Evolutionary conservation across 2,888 invertebrate genomes (phyloP), one percentile per base, ranked within the genome.

Genomic region (Lottia gigantea): DNA sequence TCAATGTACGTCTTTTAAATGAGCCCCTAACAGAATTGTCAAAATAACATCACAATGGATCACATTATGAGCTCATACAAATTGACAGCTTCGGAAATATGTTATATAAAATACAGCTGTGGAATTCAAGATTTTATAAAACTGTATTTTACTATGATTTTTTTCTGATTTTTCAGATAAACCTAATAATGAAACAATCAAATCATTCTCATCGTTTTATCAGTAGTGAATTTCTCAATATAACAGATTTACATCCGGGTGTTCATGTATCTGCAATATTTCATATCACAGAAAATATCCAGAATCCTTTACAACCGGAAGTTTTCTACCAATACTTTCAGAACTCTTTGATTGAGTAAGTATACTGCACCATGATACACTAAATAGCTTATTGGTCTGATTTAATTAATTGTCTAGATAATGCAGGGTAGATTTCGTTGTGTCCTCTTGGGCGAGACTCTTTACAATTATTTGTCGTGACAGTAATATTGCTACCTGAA

Each of bases 241-340:
- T 67, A 26, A 61, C 61, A 19, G 67, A 67, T 55, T 40, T 67
- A 25, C 49, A 67, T 67, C 67, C 67, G 45, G 67, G 67, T 67
- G 40, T 67, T 40, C 49, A 67, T 23, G 67, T 67, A 11, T 55
- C 67, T 31, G 67, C 67, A 1, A 61, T 67, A 40, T 49, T 67
- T 40, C 49, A 67, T 49, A 61, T 67, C 31, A 55, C 49, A 19
- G 49, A 49, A 11, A 23, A 61, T 49, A 55, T 49, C 55, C 61
- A 67, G n/a, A 67, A 67, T 61, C 67, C 67, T 15, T 26, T 67
- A 40, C 11, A 67, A 19, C 67, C 67, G 45, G 14, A 67, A 61
- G 55, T 67, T n/a, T 55, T 67, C 26, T 40, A 67, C 23, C 23
- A 67, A 26, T 67, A 55, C 23, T 19, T 55, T 15, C 8, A 23